Evolutionary conservation across 2,113 vertebrate species (phyloP).

Genomic region (Tetrao urogallus): DNA sequence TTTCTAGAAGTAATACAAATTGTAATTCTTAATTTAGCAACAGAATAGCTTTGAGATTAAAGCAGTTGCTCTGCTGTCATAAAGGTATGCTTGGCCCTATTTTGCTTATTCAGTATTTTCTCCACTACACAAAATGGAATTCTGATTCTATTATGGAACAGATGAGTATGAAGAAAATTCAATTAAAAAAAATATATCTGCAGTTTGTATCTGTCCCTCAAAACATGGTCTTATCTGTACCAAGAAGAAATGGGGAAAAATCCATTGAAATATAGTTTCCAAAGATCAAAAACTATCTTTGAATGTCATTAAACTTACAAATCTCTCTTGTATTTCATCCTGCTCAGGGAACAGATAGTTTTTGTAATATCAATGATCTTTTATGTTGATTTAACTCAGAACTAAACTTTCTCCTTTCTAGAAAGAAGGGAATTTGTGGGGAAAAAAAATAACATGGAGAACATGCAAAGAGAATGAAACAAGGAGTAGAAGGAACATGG

Average conservation of each 20-base stretch:
- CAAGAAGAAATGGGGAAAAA: not conserved
- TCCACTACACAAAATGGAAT: not conserved
- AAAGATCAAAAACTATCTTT: not conserved
- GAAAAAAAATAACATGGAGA: not conserved
- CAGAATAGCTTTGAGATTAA: not conserved
- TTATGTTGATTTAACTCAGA: not conserved
- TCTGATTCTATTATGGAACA: not conserved
- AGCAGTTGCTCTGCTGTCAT: not conserved
- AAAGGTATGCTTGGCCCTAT: not conserved
- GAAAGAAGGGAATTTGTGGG: not conserved
- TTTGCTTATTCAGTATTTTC: not conserved
- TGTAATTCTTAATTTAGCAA: not conserved
- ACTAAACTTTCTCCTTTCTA: not conserved
- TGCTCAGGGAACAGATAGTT: not conserved
- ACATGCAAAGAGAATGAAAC: accelerated
- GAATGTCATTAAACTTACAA: not conserved
- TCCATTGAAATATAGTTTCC: not conserved
- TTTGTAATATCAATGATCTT: not conserved
- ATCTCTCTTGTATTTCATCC: not conserved
- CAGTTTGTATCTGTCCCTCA: not conserved
- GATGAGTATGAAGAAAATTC: accelerated
- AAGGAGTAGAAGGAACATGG: no score
- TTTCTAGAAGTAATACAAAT: constrained; percentile 1
- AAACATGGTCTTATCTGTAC: not conserved
- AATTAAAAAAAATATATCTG: not conserved